Evolutionary conservation across 2,113 vertebrate genomes (phyloP).

Genomic region (Perca schrenkii): DNA sequence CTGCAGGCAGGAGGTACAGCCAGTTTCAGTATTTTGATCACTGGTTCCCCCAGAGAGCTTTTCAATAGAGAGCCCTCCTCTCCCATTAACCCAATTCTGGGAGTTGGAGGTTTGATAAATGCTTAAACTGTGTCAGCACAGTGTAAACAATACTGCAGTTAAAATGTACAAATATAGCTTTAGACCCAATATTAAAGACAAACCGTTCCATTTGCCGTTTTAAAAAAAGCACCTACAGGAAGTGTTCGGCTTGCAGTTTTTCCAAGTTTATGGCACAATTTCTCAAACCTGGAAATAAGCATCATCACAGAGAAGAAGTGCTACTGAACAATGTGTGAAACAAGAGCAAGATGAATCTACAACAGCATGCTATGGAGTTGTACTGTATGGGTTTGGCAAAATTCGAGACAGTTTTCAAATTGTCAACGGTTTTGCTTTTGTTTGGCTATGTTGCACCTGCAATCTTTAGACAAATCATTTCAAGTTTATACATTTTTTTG

Average conservation of each 20-base stretch:
- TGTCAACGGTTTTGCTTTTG: background rate
- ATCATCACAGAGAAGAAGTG: background rate
- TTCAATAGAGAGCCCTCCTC: background rate
- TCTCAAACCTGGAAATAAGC: background rate
- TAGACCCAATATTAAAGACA: background rate
- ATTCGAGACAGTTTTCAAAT: too few relatives aligned
- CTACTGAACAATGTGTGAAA: background rate
- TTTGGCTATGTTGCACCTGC: background rate
- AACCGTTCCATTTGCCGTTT: background rate
- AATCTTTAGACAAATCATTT: too few relatives aligned
- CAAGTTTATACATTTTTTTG: background rate
- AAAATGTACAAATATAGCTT: too few relatives aligned
- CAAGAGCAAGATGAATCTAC: too few relatives aligned
- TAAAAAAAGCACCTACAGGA: background rate
- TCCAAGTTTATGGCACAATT: background rate
- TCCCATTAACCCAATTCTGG: constrained; percentile 14
- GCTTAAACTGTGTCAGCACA: background rate
- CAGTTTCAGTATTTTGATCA: background rate
- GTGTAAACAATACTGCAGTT: background rate
- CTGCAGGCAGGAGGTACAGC: constrained; percentile 20
- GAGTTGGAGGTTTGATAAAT: constrained; percentile 17
- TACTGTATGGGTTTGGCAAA: too few relatives aligned
- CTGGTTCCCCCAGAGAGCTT: constrained; percentile 8
- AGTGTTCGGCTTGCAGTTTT: background rate
- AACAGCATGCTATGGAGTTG: too few relatives aligned